These are phyloP conservation scores for Cryptus armator DNA, from an alignment of 2,888 invertebrate species.

Conservation along the genomic window DNA sequence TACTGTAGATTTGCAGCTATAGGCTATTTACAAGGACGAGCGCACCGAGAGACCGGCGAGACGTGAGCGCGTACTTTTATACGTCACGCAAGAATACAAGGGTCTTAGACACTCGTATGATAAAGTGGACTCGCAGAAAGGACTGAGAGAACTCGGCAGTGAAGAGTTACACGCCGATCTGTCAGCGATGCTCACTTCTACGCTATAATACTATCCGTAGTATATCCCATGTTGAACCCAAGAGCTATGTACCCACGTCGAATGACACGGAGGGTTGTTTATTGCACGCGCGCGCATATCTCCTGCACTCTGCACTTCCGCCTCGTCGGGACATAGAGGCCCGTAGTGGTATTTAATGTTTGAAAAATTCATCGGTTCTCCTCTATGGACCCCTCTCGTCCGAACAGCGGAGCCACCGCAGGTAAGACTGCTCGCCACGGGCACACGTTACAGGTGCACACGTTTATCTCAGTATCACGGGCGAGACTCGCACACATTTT, in stretches of 20 bases:
- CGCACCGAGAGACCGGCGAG: slow-evolving; percentile 44
- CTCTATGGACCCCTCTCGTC: not conserved
- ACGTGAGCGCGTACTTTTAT: slow-evolving; percentile 45
- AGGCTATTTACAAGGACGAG: slow-evolving; percentile 22
- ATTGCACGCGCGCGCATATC: slow-evolving; percentile 38
- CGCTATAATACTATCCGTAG: slow-evolving; percentile 16
- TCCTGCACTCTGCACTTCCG: slow-evolving; percentile 52
- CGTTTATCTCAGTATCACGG: slow-evolving; percentile 24
- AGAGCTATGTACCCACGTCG: slow-evolving; percentile 20
- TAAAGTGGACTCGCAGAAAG: slow-evolving; percentile 53
- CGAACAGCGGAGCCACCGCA: not conserved
- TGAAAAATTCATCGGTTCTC: slow-evolving; percentile 47
- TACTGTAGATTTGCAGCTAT: not conserved
- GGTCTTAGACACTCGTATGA: slow-evolving; percentile 64
- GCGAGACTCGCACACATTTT: slow-evolving; percentile 27
- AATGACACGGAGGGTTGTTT: slow-evolving; percentile 53
- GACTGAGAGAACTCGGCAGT: slow-evolving; percentile 55
- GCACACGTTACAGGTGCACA: slow-evolving; percentile 40
- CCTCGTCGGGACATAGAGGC: slow-evolving; percentile 3
- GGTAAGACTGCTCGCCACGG: slow-evolving; percentile 15
- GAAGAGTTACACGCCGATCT: slow-evolving; percentile 59
- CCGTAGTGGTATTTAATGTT: slow-evolving; percentile 20
- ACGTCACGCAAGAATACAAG: slow-evolving; percentile 61
- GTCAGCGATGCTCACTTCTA: slow-evolving; percentile 57
- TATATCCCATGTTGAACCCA: slow-evolving; percentile 10